Evolutionary conservation across 2,888 invertebrate genomes (phyloP), one percentile per base, ranked within the genome.

Genomic region (Eledone cirrhosa): DNA sequence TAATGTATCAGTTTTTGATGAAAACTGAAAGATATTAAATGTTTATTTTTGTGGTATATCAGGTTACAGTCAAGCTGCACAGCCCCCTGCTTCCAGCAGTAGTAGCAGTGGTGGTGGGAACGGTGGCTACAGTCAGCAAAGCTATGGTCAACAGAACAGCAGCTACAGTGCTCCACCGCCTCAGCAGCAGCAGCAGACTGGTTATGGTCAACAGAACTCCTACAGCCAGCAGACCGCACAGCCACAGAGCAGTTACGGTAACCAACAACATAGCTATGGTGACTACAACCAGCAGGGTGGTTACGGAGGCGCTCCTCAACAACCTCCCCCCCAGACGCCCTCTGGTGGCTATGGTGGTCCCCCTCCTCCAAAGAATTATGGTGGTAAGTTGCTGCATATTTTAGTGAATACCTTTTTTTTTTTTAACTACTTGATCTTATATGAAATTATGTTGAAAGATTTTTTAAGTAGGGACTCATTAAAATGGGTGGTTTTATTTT

Each of bases 21-120:
- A n/a, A n/a, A n/a, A n/a, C n/a, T n/a, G n/a, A n/a, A n/a, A n/a
- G n/a, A n/a, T n/a, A n/a, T n/a, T n/a, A n/a, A n/a, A n/a, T n/a
- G n/a, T n/a, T n/a, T n/a, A n/a, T n/a, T n/a, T n/a, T n/a, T n/a
- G n/a, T n/a, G n/a, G n/a, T n/a, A 5, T 48, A 3, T n/a, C 48
- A 76, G 76, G 76, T 76, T 76, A 76, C 47, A 48, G 76, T 11
- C 76, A 76, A 29, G 29, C 76, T 48, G 76, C 76, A 14, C 41
- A 33, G n/a, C 76, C 76, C 0, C 76, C 76, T 24, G 48, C 76
- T 27, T 29, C 76, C 4, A 72, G 72, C 72, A 72, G 22, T 72
- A 41, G 67, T 29, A 27, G 72, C 8, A 41, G 41, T 41, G 41
- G 41, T 11, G 41, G 41, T 41, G 41, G 41, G 11, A 41, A 41